Evolutionary conservation across 2,888 invertebrate genomes (phyloP).

Genomic region (Pristionchus mayeri): DNA sequence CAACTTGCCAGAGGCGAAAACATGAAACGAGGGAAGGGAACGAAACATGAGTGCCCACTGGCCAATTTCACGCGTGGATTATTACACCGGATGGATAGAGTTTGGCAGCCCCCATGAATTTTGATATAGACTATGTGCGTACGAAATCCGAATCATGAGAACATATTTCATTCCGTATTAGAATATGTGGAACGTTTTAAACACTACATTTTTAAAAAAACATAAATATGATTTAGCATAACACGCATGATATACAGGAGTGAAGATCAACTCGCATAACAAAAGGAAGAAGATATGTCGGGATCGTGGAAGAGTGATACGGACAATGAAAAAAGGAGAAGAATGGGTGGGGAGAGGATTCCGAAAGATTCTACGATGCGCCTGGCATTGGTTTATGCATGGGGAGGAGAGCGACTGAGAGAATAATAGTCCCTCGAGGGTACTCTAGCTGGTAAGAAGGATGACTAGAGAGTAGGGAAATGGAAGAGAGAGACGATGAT

Average conservation of each 20-base stretch:
- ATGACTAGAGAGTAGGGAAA: background rate
- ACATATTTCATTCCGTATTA: background rate
- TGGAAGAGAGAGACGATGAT: background rate
- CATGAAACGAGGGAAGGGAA: too few relatives aligned
- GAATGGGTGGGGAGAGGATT: slow-evolving; percentile 5
- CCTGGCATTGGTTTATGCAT: slow-evolving; percentile 40
- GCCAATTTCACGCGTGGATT: background rate
- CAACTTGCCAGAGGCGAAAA: too few relatives aligned
- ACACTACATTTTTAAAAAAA: too few relatives aligned
- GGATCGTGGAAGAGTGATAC: background rate
- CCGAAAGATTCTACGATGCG: slow-evolving; percentile 32
- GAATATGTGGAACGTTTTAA: too few relatives aligned
- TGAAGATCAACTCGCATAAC: background rate
- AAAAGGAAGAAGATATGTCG: background rate
- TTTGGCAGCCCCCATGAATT: background rate
- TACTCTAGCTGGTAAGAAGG: slow-evolving; percentile 26
- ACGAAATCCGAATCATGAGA: too few relatives aligned
- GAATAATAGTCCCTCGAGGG: slow-evolving; percentile 36
- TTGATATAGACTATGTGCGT: too few relatives aligned
- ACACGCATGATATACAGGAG: slow-evolving; percentile 38
- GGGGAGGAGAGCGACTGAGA: slow-evolving; percentile 19
- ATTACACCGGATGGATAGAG: background rate
- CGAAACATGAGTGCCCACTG: slow-evolving; percentile 30
- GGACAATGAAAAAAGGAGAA: background rate
- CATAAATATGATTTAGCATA: background rate